These are phyloP conservation scores for Drosophila imparisetae DNA, from an alignment of 2,888 invertebrate species.

Conservation along the genomic window DNA sequence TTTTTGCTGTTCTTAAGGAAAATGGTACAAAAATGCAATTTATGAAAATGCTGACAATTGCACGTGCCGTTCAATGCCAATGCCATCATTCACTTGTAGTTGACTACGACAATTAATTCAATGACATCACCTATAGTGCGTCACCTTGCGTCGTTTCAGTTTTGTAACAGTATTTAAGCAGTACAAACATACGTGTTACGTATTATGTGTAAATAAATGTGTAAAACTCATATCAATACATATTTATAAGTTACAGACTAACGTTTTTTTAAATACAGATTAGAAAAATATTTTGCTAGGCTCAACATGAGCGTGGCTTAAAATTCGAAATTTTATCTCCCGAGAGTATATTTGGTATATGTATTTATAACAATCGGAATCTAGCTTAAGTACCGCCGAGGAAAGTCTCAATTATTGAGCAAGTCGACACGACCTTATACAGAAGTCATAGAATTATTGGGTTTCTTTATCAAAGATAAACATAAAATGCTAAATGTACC, in stretches of 20 bases:
- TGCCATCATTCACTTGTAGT: constrained; percentile 25
- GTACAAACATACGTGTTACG: background rate
- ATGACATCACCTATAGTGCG: constrained; percentile 65
- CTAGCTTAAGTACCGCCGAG: background rate
- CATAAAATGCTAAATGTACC: background rate
- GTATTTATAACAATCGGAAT: background rate
- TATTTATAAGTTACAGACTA: background rate
- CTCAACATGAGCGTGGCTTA: background rate
- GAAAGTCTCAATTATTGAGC: background rate
- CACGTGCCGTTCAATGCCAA: constrained; percentile 36
- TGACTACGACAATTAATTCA: constrained; percentile 33
- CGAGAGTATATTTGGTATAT: background rate
- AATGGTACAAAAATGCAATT: background rate
- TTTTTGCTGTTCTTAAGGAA: background rate
- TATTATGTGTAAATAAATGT: constrained; percentile 1
- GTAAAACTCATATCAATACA: background rate
- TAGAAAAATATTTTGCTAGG: background rate
- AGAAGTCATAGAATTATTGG: background rate
- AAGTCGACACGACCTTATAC: background rate
- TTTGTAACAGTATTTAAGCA: constrained; percentile 29
- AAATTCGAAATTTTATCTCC: background rate
- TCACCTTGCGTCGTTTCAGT: constrained; percentile 39
- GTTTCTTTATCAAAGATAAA: background rate
- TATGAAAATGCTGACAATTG: constrained; percentile 22
- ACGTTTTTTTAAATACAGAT: background rate